Percentiles rank a stretch among this genome's conserved stretches.
phyloP scores from a whole-genome alignment of 2,888 invertebrate species.

The Andrena praecox region DNA sequence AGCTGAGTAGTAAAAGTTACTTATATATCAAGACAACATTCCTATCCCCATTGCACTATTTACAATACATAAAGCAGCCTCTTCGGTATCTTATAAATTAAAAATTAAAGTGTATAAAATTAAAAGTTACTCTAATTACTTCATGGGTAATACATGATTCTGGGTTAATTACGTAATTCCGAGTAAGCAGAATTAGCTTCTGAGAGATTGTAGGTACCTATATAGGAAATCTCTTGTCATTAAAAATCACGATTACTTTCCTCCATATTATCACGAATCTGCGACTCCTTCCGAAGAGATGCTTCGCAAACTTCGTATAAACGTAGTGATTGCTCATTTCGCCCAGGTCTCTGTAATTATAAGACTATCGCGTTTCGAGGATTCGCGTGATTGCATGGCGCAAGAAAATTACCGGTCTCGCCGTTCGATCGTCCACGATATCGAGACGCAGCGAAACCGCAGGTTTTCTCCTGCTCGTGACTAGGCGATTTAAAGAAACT shows the following conservation, averaged over 20 bases:
- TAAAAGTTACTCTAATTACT: too few relatives aligned
- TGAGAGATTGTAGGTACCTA: background rate
- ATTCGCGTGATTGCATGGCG: conserved; percentile 34
- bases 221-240: background rate
- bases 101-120: too few relatives aligned
- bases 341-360: conserved; percentile 26
- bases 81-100: too few relatives aligned
- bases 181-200: too few relatives aligned
- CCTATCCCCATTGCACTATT: too few relatives aligned
- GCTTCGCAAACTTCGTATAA: conserved; percentile 16
- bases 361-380: conserved; percentile 23
- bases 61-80: too few relatives aligned
- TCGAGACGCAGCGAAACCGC: background rate
- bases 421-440: conserved; percentile 20
- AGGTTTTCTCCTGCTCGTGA: conserved; percentile 7
- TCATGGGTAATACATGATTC: too few relatives aligned
- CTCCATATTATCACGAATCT: background rate
- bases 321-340: conserved; percentile 19
- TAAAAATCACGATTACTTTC: background rate
- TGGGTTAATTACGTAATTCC: too few relatives aligned
- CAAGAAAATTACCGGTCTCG: conserved; percentile 27
- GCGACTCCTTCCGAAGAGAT: conserved; percentile 5
- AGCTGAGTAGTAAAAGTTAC: too few relatives aligned
- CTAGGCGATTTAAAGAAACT: background rate
- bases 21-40: too few relatives aligned